A percentile compares a stretch with the other conserved stretches of the same genome.
These are phyloP conservation scores for Cataglyphis altisquamis DNA, from an alignment of 2,888 invertebrate genomes.

Conservation along the genomic window DNA sequence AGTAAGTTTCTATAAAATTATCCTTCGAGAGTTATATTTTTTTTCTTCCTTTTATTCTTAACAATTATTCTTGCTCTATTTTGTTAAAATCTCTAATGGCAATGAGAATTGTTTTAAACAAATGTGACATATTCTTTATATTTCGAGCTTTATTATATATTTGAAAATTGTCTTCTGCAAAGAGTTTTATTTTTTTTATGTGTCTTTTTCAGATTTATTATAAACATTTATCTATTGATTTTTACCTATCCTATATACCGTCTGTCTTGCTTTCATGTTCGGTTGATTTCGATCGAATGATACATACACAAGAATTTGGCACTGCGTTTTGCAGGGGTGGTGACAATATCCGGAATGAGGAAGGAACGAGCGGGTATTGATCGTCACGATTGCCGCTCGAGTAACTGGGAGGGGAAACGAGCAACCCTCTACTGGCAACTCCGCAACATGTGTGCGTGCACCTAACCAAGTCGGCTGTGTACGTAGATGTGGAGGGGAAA, in stretches of 20 bases:
- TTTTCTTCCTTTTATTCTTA: background rate
- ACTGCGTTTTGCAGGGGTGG: slow-evolving; percentile 34
- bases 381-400: slow-evolving; percentile 71
- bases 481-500: slow-evolving; percentile 53
- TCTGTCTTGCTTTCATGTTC: background rate
- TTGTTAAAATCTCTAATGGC: background rate
- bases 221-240: background rate
- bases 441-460: slow-evolving; percentile 6
- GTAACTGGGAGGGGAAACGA: slow-evolving; percentile 58
- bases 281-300: slow-evolving; percentile 63
- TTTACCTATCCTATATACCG: background rate
- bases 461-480: background rate
- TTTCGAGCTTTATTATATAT: background rate
- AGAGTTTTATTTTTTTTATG: background rate
- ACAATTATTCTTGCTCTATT: background rate
- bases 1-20: background rate
- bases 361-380: slow-evolving; percentile 75
- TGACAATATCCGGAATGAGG: slow-evolving; percentile 64
- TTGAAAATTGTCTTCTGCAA: background rate
- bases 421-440: slow-evolving; percentile 60
- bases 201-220: background rate
- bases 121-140: background rate
- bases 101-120: background rate
- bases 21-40: background rate
- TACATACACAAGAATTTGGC: slow-evolving; percentile 28